Evolutionary conservation across 2,888 invertebrate species (phyloP).

Genomic region (Gortyna flavago): DNA sequence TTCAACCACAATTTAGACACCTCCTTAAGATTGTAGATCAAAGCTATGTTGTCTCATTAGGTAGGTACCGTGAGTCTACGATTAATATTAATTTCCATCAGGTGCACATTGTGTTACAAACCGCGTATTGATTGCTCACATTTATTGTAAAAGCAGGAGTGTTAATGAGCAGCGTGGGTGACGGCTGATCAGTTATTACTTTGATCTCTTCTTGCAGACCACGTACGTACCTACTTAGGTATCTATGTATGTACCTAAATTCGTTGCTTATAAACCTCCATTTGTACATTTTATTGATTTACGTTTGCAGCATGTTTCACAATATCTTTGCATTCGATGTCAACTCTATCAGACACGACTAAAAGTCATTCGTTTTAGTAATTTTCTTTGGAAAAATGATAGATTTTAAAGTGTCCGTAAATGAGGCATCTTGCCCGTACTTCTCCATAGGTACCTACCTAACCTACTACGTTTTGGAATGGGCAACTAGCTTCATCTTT

Average conservation of each 20-base stretch:
- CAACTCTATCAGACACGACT: background rate
- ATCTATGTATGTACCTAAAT: background rate
- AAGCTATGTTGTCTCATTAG: background rate
- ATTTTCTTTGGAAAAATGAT: no score
- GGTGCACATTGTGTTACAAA: constrained; percentile 8
- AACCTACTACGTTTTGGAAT: no score
- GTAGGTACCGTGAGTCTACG: no score
- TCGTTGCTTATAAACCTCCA: background rate
- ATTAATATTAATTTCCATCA: constrained; percentile 35
- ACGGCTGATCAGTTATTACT: constrained; percentile 15
- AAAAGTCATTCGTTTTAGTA: background rate
- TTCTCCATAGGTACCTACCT: no score
- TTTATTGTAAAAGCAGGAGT: constrained; percentile 24
- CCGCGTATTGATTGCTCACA: constrained; percentile 12
- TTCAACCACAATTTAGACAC: background rate
- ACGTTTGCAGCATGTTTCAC: background rate
- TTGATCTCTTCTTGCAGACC: constrained; percentile 11
- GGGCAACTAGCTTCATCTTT: no score
- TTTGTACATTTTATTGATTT: constrained; percentile 8
- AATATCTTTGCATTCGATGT: constrained; percentile 1
- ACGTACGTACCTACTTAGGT: constrained; percentile 17
- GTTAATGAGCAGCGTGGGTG: constrained; percentile 4
- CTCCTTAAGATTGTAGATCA: background rate
- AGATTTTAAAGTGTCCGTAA: no score
- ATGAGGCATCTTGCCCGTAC: no score